A percentile compares a stretch with the other conserved stretches of the same genome.
Conservation (phyloP, 2,797 vertebrate species). For the Ceyx erithaca region DNA sequence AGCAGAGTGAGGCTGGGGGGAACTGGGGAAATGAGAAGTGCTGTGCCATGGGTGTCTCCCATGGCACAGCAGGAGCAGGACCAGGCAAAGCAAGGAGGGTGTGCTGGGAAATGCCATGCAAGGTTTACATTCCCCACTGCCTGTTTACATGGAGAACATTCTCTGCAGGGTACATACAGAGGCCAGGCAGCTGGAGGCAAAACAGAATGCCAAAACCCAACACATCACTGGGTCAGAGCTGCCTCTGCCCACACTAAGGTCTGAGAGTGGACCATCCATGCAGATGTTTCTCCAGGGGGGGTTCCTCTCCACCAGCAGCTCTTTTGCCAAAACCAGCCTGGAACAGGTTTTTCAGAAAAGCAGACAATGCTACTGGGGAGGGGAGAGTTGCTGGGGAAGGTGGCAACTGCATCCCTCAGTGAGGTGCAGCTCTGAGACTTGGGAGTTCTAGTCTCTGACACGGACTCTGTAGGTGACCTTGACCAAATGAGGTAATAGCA, state of each 20-base stretch:
- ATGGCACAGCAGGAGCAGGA: neutral
- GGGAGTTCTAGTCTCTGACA: neutral
- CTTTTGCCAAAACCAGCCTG: neutral
- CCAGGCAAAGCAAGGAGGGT: neutral
- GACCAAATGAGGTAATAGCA: conserved; percentile 21
- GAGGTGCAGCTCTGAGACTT: neutral
- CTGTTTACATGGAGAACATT: conserved; percentile 52
- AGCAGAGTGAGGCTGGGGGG: neutral
- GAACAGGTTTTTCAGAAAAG: neutral
- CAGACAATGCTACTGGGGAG: neutral
- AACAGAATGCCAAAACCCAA: neutral
- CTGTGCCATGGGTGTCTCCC: neutral
- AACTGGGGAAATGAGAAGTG: neutral
- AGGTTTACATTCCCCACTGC: conserved; percentile 49
- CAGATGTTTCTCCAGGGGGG: neutral
- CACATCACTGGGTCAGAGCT: neutral
- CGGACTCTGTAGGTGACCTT: neutral
- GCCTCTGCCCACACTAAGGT: neutral
- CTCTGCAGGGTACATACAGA: neutral
- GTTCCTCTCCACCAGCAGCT: neutral
- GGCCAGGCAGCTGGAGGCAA: neutral
- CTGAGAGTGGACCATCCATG: neutral
- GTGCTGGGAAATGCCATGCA: conserved; percentile 45
- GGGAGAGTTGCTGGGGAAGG: neutral
- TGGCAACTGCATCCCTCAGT: neutral